Conservation (phyloP, 2,888 invertebrate species). For the Drosophila anomelani region DNA sequence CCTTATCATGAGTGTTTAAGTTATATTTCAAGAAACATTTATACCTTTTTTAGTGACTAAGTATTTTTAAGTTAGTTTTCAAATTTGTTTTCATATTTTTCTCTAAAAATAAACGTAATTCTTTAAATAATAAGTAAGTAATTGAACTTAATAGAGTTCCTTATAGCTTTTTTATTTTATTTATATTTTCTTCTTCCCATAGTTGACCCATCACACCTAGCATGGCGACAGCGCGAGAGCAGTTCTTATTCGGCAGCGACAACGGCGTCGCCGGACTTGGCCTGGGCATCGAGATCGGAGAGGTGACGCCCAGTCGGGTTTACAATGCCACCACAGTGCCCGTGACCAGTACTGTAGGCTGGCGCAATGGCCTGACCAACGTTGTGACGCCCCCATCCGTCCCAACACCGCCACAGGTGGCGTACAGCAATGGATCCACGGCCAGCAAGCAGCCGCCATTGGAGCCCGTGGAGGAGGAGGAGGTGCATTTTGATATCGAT, state of each 20-base stretch:
- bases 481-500: slow-evolving; percentile 50
- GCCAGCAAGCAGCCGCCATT: slow-evolving; percentile 45
- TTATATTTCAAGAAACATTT: neutral
- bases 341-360: slow-evolving; percentile 58
- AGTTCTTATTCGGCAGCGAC: slow-evolving; percentile 70
- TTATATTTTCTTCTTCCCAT: neutral
- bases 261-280: slow-evolving; percentile 65
- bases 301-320: slow-evolving; percentile 62
- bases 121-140: neutral
- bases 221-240: slow-evolving; percentile 78
- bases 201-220: slow-evolving; percentile 51
- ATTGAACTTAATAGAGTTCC: neutral
- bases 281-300: slow-evolving; percentile 73
- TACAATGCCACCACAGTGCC: slow-evolving; percentile 79
- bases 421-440: slow-evolving; percentile 28
- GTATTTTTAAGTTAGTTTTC: no score
- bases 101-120: neutral
- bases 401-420: neutral
- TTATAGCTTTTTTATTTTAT: neutral
- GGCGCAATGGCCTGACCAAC: slow-evolving; percentile 52
- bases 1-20: neutral
- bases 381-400: slow-evolving; percentile 7
- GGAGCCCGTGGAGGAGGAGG: slow-evolving; percentile 64
- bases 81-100: no score
- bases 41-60: neutral